These are phyloP conservation scores for Branchinecta lindahli DNA, from an alignment of 1,140 invertebrate species.

Conservation along the genomic window DNA sequence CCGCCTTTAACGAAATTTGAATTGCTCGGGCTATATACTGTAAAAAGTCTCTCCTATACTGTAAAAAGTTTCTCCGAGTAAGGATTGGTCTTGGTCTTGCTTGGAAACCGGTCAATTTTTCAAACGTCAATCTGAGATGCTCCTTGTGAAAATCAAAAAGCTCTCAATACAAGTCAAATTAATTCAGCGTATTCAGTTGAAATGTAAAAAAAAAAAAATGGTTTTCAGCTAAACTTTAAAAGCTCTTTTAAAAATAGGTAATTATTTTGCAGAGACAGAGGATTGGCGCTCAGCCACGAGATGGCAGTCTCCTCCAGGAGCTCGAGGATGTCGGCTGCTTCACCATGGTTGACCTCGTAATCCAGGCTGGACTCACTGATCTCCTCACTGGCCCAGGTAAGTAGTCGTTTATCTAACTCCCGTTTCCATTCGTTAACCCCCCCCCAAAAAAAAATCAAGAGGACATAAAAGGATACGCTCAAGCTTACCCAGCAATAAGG, in stretches of 20 bases:
- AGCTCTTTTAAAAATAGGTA: background rate
- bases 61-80: background rate
- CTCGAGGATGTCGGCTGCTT: background rate
- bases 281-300: background rate
- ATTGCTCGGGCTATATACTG: no score
- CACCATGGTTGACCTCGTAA: background rate
- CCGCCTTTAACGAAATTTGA: no score
- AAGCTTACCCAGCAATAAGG: no score
- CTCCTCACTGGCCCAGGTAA: background rate
- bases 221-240: background rate
- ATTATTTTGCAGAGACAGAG: background rate
- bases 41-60: conserved; percentile 3
- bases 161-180: background rate
- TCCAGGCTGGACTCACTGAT: background rate
- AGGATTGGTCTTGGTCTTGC: background rate
- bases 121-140: background rate
- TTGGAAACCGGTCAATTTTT: background rate
- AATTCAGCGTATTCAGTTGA: background rate
- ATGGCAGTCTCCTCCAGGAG: conserved; percentile 7
- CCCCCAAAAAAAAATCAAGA: no score
- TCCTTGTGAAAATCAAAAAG: background rate
- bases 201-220: background rate
- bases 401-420: no score
- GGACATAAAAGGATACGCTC: no score
- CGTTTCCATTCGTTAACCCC: no score